phyloP scores from a whole-genome alignment of 2,888 invertebrate species.

The Erebia aethiops region DNA sequence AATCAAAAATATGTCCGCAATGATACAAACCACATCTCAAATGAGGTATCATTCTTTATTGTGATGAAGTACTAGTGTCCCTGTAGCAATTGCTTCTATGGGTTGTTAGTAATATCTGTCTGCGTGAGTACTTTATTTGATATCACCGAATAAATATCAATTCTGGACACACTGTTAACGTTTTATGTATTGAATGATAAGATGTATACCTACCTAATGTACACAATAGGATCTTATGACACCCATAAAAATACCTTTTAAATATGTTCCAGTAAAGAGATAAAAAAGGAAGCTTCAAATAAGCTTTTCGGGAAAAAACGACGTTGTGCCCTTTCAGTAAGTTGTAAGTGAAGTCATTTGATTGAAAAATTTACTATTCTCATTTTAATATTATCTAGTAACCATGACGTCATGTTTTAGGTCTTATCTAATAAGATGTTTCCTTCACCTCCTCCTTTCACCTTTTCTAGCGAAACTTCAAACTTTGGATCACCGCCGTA shows the following conservation, averaged over 20 bases:
- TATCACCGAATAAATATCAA: slow-evolving; percentile 27
- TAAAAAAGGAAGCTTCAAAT: neutral
- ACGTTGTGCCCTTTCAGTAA: too few species aligned
- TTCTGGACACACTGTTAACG: slow-evolving; percentile 9
- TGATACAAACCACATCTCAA: slow-evolving; percentile 38
- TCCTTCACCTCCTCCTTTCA: too few species aligned
- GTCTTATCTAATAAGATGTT: too few species aligned
- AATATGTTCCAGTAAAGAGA: neutral
- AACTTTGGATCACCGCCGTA: too few species aligned
- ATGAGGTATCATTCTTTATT: slow-evolving; percentile 35
- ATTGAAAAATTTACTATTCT: too few species aligned
- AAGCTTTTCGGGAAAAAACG: too few species aligned
- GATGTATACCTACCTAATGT: neutral
- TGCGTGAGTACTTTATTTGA: slow-evolving; percentile 36
- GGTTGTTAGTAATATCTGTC: slow-evolving; percentile 40
- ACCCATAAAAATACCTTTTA: neutral
- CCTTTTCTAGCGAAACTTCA: too few species aligned
- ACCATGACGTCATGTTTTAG: too few species aligned
- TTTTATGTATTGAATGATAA: slow-evolving; percentile 1
- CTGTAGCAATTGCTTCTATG: slow-evolving; percentile 44
- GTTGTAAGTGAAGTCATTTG: too few species aligned
- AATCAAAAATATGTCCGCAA: slow-evolving; percentile 43
- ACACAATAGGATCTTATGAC: neutral
- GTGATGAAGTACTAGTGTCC: slow-evolving; percentile 27
- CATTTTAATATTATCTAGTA: too few species aligned